A percentile compares a stretch with the other conserved stretches of the same genome.
Evolutionary conservation across 2,113 vertebrate genomes (phyloP).

Genomic region (Callospermophilus lateralis): DNA sequence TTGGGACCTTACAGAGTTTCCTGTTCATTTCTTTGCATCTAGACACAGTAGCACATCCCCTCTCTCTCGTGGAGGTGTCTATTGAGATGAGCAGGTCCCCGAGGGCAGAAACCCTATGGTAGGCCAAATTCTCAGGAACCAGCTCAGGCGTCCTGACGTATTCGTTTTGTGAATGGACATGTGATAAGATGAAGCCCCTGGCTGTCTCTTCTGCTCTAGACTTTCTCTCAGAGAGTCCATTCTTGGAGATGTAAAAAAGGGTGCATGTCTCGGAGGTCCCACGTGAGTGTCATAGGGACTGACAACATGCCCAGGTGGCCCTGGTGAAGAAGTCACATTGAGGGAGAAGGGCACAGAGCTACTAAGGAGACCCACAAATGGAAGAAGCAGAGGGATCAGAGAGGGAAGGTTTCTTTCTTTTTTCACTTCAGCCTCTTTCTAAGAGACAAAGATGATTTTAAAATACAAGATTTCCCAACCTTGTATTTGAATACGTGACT

Average conservation of each 20-base stretch:
- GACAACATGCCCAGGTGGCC: no score
- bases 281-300: neutral
- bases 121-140: neutral
- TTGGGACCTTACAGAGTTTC: neutral
- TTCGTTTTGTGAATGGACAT: neutral
- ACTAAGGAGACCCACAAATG: neutral
- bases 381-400: neutral
- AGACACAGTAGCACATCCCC: neutral
- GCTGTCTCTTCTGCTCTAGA: neutral
- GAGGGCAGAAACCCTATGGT: neutral
- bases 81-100: neutral
- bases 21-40: neutral
- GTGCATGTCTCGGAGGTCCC: neutral
- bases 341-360: neutral
- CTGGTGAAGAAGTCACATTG: neutral
- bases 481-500: no score
- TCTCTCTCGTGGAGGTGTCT: neutral
- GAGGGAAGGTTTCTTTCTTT: neutral
- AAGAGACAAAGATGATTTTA: neutral
- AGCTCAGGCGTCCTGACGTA: neutral
- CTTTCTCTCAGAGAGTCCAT: neutral
- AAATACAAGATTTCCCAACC: no score
- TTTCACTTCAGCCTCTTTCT: accelerated
- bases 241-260: neutral
- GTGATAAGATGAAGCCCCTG: neutral